Base-by-base conservation (phyloP, 2,797 vertebrate genomes). In the Hippoglossus hippoglossus region DNA sequence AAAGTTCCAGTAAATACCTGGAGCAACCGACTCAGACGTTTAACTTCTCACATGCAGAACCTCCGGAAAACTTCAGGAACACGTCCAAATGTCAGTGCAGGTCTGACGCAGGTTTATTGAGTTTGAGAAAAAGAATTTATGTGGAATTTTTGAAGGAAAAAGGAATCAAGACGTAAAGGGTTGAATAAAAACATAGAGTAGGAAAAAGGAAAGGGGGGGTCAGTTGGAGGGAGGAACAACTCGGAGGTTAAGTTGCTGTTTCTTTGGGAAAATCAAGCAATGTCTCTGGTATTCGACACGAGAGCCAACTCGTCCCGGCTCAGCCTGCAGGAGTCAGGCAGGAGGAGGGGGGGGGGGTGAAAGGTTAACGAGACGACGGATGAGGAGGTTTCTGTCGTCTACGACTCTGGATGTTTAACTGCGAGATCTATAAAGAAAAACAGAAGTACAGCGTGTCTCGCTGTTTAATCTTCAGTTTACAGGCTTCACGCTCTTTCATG, bases 231-330 rank as follows among this genome's bases (percentile, higher is more conserved):
- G 16, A 5, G 44, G 66, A 26, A 51, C 15, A 34, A 49, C 15
- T 9, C 26, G 13, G 56, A 79, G 56, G 56, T 26, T 6, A 49
- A 66, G 16, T 11, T 31, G 73, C 19, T 51, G 67, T 12, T 41
- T 19, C 59, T 41, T 16, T 21, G 16, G 18, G 24, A 41, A 21
- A 44, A 34, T 60, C 24, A 5, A 39, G 34, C 46, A 56, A 69
- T n/a, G 47, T 55, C 72, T 79, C 61, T 70, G 83, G 81, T 31
- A 89, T 82, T 72, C 67, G 55, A 75, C 73, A 73, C 87, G 82
- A 47, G 86, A 88, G 79, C 51, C 53, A 63, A 91, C 91, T 87
- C 46, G 80, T 44, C 58, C 59, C 36, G 12, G 36, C 36, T 46
- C 15, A 46, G 44, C 18, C 44, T 46, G 44, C 55, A 64, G 11